phyloP scores from a whole-genome alignment of 2,888 invertebrate species.

The Plebejus anna region DNA sequence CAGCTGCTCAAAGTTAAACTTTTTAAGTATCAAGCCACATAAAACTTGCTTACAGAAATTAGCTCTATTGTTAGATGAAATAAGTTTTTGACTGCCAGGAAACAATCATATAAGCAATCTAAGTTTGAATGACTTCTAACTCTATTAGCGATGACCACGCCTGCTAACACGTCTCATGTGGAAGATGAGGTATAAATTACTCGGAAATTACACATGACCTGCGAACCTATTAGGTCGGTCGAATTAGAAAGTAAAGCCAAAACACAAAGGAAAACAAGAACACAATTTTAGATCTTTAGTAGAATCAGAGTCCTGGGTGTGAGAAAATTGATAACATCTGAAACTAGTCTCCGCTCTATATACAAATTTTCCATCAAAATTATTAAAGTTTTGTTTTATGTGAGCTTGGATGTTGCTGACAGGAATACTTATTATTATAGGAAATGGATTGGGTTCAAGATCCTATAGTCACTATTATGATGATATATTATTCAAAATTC shows the following conservation, averaged over 20 bases:
- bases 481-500: neutral
- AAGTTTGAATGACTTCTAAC: constrained; percentile 1
- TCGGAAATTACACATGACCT: constrained; percentile 19
- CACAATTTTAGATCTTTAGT: neutral
- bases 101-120: neutral
- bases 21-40: neutral
- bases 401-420: too few species aligned
- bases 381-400: too few species aligned
- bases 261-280: neutral
- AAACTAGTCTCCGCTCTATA: too few species aligned
- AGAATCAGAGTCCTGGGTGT: neutral
- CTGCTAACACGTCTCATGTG: neutral
- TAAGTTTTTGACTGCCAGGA: neutral
- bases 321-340: neutral
- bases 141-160: constrained; percentile 26
- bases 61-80: neutral
- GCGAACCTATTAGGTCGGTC: constrained; percentile 16
- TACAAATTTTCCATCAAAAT: too few species aligned
- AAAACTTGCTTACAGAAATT: neutral
- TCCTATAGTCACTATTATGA: neutral
- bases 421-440: neutral
- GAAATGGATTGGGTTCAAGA: neutral
- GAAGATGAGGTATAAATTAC: constrained; percentile 16
- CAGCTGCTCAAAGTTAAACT: neutral
- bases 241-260: neutral